Evolutionary conservation across 2,113 vertebrate genomes (phyloP), one percentile per base, ranked within the genome.

Genomic region (Alosa alosa): DNA sequence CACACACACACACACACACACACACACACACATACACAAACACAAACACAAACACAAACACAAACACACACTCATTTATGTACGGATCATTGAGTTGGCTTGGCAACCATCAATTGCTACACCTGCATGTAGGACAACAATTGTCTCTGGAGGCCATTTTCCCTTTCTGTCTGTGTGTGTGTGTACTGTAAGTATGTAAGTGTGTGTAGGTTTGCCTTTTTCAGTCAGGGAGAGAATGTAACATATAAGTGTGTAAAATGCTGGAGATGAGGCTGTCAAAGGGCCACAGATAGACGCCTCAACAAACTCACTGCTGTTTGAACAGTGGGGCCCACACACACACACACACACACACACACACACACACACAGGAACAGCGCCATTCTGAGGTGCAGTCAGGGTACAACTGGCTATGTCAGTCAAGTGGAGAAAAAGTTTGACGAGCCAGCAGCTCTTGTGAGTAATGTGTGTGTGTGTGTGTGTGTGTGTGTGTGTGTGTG

Each of bases 141-240:
- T 68, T 68, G 60, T 68, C 6, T 31, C 22, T 10, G 20, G 22
- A 6, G 25, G 25, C 7, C 60, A 55, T 68, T n/a, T n/a, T 68
- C 60, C 60, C 60, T 25, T 25, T 25, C 25, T 68, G 22, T 10
- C 60, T 25, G 60, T 68, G 60, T 68, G 22, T 64, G 60, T n/a
- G 84, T 72, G n/a, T 57, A 88, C 82, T 68, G 60, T 68, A 22
- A 1, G 20, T 25, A 11, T 64, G 60, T n/a, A 25, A 22, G 31
- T 90, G 86, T 64, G 82, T 85, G 78, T 86, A 25, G 10, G 60
- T 88, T 84, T 90, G 87, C 85, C 85, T 36, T 86, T 86, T 93
- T 95, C 91, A 91, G 90, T 85, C 85, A 25, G 91, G 94, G 89
- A 93, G 92, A 96, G 94, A 96, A 96, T 95, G 94, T 96, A 88